Base-by-base conservation (phyloP, 2,888 invertebrate genomes). In the Lycaena phlaeas region DNA sequence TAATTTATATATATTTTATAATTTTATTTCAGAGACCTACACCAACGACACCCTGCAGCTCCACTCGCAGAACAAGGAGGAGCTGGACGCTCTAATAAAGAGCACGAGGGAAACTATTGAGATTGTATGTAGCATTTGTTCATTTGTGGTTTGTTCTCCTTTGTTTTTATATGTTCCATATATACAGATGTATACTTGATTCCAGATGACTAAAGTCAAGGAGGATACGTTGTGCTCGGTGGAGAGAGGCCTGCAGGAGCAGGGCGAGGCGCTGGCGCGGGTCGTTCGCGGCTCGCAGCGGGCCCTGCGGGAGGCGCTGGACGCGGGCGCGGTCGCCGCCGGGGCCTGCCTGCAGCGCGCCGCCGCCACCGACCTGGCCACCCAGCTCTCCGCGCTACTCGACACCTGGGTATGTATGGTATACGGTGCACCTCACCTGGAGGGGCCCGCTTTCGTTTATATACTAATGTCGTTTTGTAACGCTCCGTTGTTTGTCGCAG, bases 321-420 rank as follows among this genome's bases (percentile, higher is more conserved):
- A n/a, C n/a, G n/a, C n/a, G n/a, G n/a, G n/a, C n/a, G n/a, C n/a
- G n/a, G n/a, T n/a, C n/a, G n/a, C n/a, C 18, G 25, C 0, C 44
- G 49, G 5, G 48, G 36, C 7, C 42, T 43, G 56, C 2, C 46
- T 56, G 38, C 43, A 42, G 15, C 48, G 40, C 1, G 63, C 54
- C 0, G 48, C 17, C 0, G 49, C 10, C 0, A 44, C 49, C 0
- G 56, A 60, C 3, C 51, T 58, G 0, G 52, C 50, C 0, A 53
- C 53, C 0, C 54, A 57, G 0, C 54, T 74, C 0, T 52, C 46
- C 0, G 43, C 29, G 0, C 61, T 63, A 18, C 56, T 69, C 2
- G 48, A 63, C 10, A 56, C 64, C 22, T 75, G 76, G 76, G 76
- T 75, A 18, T 18, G 28, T n/a, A 9, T 12, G 4, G 18, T 10